phyloP scores from a whole-genome alignment of 2,888 invertebrate species.

The Diploptera punctata region DNA sequence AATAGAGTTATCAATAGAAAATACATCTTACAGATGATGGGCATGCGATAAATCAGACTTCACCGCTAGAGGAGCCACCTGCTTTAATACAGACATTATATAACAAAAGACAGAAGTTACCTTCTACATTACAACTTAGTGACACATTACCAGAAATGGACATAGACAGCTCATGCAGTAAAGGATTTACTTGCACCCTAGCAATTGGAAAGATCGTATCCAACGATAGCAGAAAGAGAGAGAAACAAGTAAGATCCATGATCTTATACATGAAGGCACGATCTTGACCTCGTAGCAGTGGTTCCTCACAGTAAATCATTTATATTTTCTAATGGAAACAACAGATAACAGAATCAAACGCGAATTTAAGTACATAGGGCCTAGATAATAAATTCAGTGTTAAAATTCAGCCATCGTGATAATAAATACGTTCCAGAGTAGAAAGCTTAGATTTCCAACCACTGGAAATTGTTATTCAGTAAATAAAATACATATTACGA shows the following conservation, averaged over 20 bases:
- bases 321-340: slow-evolving; percentile 16
- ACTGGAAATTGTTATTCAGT: slow-evolving; percentile 3
- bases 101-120: too few relatives aligned
- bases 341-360: slow-evolving; percentile 32
- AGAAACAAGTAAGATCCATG: slow-evolving; percentile 15
- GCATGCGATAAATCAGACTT: too few relatives aligned
- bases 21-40: too few relatives aligned
- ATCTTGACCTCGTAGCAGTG: slow-evolving; percentile 24
- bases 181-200: neutral
- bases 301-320: slow-evolving; percentile 31
- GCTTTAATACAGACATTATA: too few relatives aligned
- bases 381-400: slow-evolving; percentile 32
- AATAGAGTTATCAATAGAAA: too few relatives aligned
- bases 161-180: slow-evolving; percentile 2
- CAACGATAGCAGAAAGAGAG: slow-evolving; percentile 6
- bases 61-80: too few relatives aligned
- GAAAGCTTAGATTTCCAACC: slow-evolving; percentile 8
- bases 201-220: slow-evolving; percentile 12
- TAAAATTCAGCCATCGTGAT: slow-evolving; percentile 14
- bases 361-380: slow-evolving; percentile 16
- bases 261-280: slow-evolving; percentile 16
- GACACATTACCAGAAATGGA: neutral
- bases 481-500: neutral
- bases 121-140: too few relatives aligned
- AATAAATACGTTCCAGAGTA: neutral